phyloP scores from a whole-genome alignment of 2,888 invertebrate species.

The Hirtodrosophila cameraria region DNA sequence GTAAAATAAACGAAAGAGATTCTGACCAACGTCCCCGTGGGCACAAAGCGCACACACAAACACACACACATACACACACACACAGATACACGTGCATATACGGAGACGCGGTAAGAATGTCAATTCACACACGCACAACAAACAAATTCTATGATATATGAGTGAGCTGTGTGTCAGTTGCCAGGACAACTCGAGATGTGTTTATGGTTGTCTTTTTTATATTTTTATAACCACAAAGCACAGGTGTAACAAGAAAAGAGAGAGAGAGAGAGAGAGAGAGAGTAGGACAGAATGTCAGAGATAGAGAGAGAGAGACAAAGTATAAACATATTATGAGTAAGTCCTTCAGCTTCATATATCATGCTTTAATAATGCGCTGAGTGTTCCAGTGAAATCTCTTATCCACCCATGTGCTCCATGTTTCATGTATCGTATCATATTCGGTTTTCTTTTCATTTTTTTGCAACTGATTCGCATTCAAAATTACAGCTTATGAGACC shows the following conservation, averaged over 20 bases:
- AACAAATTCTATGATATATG: conserved; percentile 66
- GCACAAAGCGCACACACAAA: neutral
- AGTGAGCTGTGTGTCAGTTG: conserved; percentile 59
- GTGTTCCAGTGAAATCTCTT: conserved; percentile 36
- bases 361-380: conserved; percentile 47
- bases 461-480: neutral
- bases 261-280: no score
- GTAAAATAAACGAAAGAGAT: conserved; percentile 7
- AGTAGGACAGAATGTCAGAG: no score
- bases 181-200: conserved; percentile 49
- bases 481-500: conserved; percentile 7
- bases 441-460: neutral
- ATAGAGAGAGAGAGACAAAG: no score
- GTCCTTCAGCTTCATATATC: conserved; percentile 49
- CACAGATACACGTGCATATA: neutral
- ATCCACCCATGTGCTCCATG: neutral
- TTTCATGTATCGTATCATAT: no score
- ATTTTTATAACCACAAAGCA: conserved; percentile 24
- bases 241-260: conserved; percentile 21
- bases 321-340: no score
- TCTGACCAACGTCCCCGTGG: neutral
- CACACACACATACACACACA: neutral
- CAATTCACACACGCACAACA: conserved; percentile 8
- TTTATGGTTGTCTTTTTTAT: conserved; percentile 14
- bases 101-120: neutral